phyloP scores from a whole-genome alignment of 2,113 vertebrate species.

The Ranitomeya variabilis region DNA sequence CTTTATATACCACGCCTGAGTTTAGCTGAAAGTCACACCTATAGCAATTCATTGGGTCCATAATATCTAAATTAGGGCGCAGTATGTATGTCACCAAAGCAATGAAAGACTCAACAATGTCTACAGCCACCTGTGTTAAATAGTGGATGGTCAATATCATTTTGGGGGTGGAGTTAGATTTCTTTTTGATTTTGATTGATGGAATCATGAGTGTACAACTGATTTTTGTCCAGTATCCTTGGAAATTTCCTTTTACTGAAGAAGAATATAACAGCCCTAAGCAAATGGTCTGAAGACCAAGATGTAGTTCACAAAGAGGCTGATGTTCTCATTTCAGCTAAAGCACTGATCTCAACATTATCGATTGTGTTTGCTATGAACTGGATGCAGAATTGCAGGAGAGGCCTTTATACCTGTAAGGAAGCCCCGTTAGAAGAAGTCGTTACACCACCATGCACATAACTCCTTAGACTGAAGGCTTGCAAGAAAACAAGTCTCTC shows the following conservation, averaged over 20 bases:
- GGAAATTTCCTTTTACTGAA: too few species aligned
- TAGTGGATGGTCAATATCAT: neutral
- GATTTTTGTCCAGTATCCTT: too few species aligned
- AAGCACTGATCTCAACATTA: neutral
- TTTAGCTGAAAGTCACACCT: too few species aligned
- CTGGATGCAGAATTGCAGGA: too few species aligned
- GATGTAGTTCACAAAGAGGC: neutral
- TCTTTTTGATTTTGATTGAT: neutral
- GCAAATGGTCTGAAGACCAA: neutral
- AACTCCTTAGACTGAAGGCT: neutral
- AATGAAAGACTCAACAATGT: neutral
- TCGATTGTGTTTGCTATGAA: neutral
- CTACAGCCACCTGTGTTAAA: neutral
- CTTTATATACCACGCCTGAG: too few species aligned
- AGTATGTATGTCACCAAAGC: neutral
- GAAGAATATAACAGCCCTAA: neutral
- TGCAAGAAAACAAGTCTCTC: neutral
- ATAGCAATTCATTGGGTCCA: too few species aligned
- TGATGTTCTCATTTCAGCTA: neutral
- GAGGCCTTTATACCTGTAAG: neutral
- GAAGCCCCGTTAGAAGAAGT: too few species aligned
- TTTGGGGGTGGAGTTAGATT: neutral
- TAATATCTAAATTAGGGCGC: too few species aligned
- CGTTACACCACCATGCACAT: neutral
- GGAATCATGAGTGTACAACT: too few species aligned